These are phyloP conservation scores for Clytia hemisphaerica DNA, from an alignment of 30 jellyfish, hydroid and myxozoan species.

Conservation along the genomic window DNA sequence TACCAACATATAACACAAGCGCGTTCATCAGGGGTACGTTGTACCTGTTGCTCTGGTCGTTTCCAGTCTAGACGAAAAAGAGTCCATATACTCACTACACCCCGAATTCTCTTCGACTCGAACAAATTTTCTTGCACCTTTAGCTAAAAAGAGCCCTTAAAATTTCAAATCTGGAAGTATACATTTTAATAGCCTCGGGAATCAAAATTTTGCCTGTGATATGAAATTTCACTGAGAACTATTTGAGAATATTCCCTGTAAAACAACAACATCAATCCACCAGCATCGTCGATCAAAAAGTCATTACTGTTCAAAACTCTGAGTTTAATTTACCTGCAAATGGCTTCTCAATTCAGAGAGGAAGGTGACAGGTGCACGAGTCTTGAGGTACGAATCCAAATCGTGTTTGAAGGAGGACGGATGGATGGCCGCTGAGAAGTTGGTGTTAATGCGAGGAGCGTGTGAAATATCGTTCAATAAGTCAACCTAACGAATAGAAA, in stretches of 20 bases:
- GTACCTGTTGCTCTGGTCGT: conserved; percentile 84
- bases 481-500: conserved; percentile 54
- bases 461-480: conserved; percentile 82
- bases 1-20: conserved; percentile 85
- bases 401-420: conserved; percentile 80
- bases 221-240: too few species aligned
- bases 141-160: too few species aligned
- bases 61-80: conserved; percentile 43
- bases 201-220: too few species aligned
- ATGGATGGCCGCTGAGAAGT: conserved; percentile 80
- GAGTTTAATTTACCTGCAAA: conserved; percentile 81
- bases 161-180: too few species aligned
- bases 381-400: conserved; percentile 82
- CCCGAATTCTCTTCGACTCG: too few species aligned
- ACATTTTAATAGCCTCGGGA: too few species aligned
- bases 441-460: conserved; percentile 88
- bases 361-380: conserved; percentile 94
- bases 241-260: too few species aligned
- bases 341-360: conserved; percentile 82
- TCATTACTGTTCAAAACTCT: too few species aligned
- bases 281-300: too few species aligned
- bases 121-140: too few species aligned
- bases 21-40: conserved; percentile 94
- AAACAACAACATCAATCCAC: too few species aligned
- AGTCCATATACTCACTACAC: too few species aligned